These are phyloP conservation scores for Phodopus roborovskii DNA, from an alignment of 2,113 vertebrate genomes.

Conservation along the genomic window DNA sequence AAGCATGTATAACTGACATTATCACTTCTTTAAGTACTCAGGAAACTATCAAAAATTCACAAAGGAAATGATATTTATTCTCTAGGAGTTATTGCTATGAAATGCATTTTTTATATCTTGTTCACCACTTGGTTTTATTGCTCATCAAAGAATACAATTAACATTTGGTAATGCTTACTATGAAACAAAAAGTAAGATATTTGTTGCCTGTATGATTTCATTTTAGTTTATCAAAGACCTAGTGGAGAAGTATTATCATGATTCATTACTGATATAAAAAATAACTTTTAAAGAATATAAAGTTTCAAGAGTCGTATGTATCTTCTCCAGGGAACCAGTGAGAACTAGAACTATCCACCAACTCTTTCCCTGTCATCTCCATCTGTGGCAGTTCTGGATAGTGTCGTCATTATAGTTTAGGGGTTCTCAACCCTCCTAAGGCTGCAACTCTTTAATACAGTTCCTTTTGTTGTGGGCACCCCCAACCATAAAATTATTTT, in stretches of 20 bases:
- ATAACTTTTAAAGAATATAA: neutral
- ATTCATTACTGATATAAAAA: neutral
- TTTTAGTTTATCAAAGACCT: neutral
- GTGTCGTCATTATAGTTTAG: neutral
- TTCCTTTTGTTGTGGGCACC: neutral
- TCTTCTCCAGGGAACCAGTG: neutral
- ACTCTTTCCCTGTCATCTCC: neutral
- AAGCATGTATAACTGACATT: constrained; percentile 42
- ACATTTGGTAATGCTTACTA: constrained; percentile 18
- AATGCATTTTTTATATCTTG: constrained; percentile 13
- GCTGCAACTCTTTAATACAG: neutral
- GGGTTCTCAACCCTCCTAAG: neutral
- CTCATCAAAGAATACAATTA: constrained; percentile 53
- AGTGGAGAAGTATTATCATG: neutral
- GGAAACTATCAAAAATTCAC: constrained; percentile 57
- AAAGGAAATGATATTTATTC: constrained; percentile 44
- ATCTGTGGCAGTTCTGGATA: neutral
- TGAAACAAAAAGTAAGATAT: neutral
- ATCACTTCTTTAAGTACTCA: constrained; percentile 44
- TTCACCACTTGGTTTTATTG: constrained; percentile 50
- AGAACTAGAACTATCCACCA: neutral
- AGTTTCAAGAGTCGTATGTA: neutral
- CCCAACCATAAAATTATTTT: neutral
- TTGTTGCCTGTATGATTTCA: neutral
- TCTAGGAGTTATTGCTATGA: constrained; percentile 33